Conservation (phyloP, 1,140 invertebrate species). For the Bathynomus jamesi region DNA sequence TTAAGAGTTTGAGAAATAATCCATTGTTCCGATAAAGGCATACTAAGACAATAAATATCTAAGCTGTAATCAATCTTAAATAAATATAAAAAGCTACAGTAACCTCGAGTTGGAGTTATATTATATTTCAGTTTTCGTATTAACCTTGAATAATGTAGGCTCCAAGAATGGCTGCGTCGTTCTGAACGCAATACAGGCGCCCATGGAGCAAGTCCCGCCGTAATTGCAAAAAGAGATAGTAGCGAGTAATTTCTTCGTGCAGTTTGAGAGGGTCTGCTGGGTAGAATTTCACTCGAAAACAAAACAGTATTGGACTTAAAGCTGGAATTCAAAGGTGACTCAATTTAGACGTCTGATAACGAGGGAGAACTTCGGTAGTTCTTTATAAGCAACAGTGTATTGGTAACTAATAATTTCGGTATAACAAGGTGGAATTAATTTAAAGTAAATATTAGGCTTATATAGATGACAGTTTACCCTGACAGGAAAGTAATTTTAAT, state of each 20-base stretch:
- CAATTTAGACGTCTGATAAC: no score
- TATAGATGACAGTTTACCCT: no score
- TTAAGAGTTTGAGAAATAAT: no score
- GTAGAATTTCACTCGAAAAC: conserved; percentile 90
- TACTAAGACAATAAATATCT: no score
- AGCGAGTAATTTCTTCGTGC: conserved; percentile 79
- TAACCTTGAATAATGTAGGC: conserved; percentile 93
- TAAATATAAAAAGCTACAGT: no score
- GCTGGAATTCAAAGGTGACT: not conserved
- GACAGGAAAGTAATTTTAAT: no score
- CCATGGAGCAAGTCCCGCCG: conserved; percentile 91
- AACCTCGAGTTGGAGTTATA: no score
- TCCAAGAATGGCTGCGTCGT: conserved; percentile 79
- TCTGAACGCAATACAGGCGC: conserved; percentile 78
- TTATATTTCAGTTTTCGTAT: no score
- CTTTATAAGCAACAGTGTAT: not conserved
- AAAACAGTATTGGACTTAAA: conserved; percentile 64
- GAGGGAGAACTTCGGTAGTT: conserved; percentile 6
- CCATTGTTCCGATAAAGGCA: no score
- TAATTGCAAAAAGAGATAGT: conserved; percentile 88
- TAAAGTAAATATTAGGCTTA: no score
- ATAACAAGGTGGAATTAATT: not conserved
- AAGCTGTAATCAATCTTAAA: no score
- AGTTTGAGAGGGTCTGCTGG: conserved; percentile 76
- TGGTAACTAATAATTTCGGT: not conserved